phyloP scores from a whole-genome alignment of 2,888 invertebrate genomes.

The Drosophila borealis region DNA sequence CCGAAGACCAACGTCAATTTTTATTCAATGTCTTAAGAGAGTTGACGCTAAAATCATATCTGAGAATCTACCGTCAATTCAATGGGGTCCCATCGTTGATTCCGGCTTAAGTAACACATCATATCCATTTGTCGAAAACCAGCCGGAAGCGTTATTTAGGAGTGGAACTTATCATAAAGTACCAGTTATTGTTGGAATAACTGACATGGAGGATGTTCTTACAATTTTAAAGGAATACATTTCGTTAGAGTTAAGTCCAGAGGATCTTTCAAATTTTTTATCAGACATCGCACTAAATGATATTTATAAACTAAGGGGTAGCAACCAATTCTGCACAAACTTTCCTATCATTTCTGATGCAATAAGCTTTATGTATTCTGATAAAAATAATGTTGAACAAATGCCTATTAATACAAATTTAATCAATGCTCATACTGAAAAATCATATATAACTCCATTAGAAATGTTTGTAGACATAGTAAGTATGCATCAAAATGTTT shows the following conservation, averaged over 20 bases:
- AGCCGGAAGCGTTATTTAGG: conserved; percentile 88
- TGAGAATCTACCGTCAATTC: conserved; percentile 87
- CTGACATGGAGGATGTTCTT: conserved; percentile 92
- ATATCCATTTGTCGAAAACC: conserved; percentile 88
- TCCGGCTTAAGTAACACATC: conserved; percentile 88
- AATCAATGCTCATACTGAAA: conserved; percentile 91
- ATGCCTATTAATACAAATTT: conserved; percentile 87
- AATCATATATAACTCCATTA: conserved; percentile 90
- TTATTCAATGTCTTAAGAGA: conserved; percentile 90
- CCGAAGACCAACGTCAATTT: conserved; percentile 88
- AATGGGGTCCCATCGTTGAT: conserved; percentile 93
- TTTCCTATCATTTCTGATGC: conserved; percentile 89
- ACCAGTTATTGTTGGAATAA: conserved; percentile 91
- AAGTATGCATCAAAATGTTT: conserved; percentile 87
- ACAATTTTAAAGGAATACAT: conserved; percentile 87
- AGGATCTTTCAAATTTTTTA: conserved; percentile 87
- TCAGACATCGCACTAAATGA: conserved; percentile 88
- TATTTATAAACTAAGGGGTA: conserved; percentile 86
- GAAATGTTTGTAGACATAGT: conserved; percentile 89
- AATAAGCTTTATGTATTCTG: conserved; percentile 90
- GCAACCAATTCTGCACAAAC: conserved; percentile 87
- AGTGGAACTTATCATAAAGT: conserved; percentile 88
- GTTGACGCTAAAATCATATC: conserved; percentile 87
- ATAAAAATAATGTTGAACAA: conserved; percentile 88
- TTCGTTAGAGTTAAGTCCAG: conserved; percentile 86